Evolutionary conservation across 1,140 invertebrate genomes (phyloP).

Genomic region (Macrobrachium nipponense): DNA sequence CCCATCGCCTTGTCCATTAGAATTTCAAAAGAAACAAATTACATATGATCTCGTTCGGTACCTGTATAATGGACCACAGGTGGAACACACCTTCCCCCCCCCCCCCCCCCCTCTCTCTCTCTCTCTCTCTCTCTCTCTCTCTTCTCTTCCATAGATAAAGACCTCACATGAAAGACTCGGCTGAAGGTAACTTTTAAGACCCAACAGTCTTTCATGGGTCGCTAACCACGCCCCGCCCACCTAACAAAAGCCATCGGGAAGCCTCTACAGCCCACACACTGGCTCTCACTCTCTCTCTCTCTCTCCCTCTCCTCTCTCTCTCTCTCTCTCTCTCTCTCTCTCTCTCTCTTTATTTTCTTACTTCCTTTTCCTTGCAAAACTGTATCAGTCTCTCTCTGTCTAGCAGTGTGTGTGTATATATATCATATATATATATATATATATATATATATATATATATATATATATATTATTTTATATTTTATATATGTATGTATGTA

Average conservation of each 20-base stretch:
- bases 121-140: conserved; percentile 9
- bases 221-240: neutral
- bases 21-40: no score
- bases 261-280: neutral
- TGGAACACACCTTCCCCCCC: neutral
- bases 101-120: neutral
- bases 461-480: neutral
- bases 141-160: neutral
- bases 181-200: neutral
- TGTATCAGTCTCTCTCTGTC: neutral
- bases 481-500: neutral
- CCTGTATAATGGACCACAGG: no score
- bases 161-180: neutral
- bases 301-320: neutral
- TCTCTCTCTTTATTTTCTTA: neutral
- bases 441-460: conserved; percentile 2
- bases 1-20: neutral
- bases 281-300: neutral
- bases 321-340: conserved; percentile 20
- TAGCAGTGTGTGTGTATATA: neutral
- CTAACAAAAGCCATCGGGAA: neutral
- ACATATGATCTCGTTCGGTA: no score
- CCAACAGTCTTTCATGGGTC: neutral
- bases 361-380: neutral
- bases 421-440: conserved; percentile 27